Percentiles rank a stretch among this genome's conserved stretches.
Conservation (phyloP, 2,888 invertebrate species). For the Torymus texanus region DNA sequence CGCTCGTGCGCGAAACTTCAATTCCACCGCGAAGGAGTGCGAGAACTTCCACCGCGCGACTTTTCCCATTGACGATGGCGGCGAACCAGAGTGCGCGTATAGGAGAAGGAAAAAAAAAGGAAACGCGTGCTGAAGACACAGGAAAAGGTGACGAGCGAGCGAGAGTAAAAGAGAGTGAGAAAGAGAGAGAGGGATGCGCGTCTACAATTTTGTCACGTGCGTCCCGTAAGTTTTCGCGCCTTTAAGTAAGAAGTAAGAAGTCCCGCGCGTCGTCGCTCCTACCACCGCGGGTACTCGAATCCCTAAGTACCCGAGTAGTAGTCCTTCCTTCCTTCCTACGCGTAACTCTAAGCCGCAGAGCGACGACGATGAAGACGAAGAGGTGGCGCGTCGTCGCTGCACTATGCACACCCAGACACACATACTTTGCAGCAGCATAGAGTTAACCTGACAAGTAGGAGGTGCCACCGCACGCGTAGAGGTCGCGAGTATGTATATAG, state of each 20-base stretch:
- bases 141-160: constrained; percentile 11
- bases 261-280: constrained; percentile 35
- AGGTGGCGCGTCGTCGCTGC: constrained; percentile 15
- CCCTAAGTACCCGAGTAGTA: constrained; percentile 63
- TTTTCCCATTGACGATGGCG: constrained; percentile 39
- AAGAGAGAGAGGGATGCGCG: constrained; percentile 50
- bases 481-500: constrained; percentile 48
- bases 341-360: constrained; percentile 49
- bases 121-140: too few relatives aligned
- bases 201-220: constrained; percentile 72
- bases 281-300: constrained; percentile 61
- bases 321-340: constrained; percentile 2
- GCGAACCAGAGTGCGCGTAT: too few relatives aligned
- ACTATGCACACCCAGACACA: not conserved
- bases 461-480: constrained; percentile 38
- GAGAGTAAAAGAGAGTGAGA: constrained; percentile 40
- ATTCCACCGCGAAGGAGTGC: not conserved
- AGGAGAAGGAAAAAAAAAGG: too few relatives aligned
- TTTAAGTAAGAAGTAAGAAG: constrained; percentile 64
- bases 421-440: constrained; percentile 42
- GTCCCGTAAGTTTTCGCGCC: constrained; percentile 70
- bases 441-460: constrained; percentile 68
- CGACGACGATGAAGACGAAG: constrained; percentile 47
- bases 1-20: constrained; percentile 38
- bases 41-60: constrained; percentile 6